These are phyloP conservation scores for Latheticus oryzae DNA, from an alignment of 2,888 invertebrate genomes.

Conservation along the genomic window DNA sequence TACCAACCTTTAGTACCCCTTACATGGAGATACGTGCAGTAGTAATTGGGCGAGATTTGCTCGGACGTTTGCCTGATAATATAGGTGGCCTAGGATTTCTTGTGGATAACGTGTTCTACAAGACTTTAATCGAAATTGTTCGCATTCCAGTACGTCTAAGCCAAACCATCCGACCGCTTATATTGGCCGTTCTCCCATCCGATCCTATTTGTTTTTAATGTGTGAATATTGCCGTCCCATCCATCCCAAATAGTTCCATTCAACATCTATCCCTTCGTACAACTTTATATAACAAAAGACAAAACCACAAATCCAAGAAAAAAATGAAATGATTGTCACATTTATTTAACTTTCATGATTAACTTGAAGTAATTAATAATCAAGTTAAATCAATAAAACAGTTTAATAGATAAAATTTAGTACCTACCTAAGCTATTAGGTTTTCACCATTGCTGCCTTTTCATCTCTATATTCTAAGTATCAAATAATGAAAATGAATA, in stretches of 20 bases:
- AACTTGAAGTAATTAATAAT: conserved; percentile 15
- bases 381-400: conserved; percentile 11
- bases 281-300: conserved; percentile 18
- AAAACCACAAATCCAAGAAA: too few species aligned
- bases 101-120: conserved; percentile 59
- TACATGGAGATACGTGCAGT: conserved; percentile 46
- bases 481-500: conserved; percentile 33
- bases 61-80: conserved; percentile 48
- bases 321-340: too few species aligned
- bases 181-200: conserved; percentile 50
- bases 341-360: too few species aligned
- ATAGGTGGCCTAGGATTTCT: conserved; percentile 54
- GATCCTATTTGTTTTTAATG: conserved; percentile 41
- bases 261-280: conserved; percentile 23
- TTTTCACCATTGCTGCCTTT: conserved; percentile 20
- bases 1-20: conserved; percentile 37
- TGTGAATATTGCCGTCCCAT: conserved; percentile 33
- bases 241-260: conserved; percentile 34
- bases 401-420: conserved; percentile 24
- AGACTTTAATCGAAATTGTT: conserved; percentile 63
- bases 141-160: conserved; percentile 60
- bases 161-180: conserved; percentile 58
- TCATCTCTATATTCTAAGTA: conserved; percentile 4
- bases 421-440: conserved; percentile 30
- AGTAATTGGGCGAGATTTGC: conserved; percentile 50